Percentiles rank a stretch among this genome's conserved stretches.
These are phyloP conservation scores for Ormyrus rosae DNA, from an alignment of 2,888 invertebrate species.

Conservation along the genomic window DNA sequence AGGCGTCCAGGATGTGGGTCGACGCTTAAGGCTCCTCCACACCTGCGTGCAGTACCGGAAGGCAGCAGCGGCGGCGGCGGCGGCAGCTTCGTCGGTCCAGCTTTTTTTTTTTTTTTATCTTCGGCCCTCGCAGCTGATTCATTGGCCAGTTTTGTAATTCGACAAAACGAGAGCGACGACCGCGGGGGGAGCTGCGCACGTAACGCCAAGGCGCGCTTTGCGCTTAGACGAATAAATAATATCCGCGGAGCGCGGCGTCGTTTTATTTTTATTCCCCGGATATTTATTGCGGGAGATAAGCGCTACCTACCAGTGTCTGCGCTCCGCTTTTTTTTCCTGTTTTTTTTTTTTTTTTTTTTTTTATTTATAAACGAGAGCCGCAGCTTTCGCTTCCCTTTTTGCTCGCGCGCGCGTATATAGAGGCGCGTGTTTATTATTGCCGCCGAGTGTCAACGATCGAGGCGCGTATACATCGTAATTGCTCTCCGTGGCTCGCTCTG, in stretches of 20 bases:
- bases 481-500: no score
- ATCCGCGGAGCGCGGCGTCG: neutral
- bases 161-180: constrained; percentile 37
- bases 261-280: constrained; percentile 25
- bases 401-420: neutral
- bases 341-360: no score
- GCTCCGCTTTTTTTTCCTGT: neutral
- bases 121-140: constrained; percentile 25
- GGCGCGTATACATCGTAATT: no score
- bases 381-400: constrained; percentile 11
- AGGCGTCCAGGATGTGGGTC: constrained; percentile 71
- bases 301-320: neutral
- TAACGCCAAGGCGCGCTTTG: neutral
- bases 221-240: constrained; percentile 36
- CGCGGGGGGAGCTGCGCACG: neutral
- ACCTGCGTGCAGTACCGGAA: constrained; percentile 56
- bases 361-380: no score
- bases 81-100: neutral
- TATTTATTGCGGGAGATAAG: constrained; percentile 46
- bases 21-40: constrained; percentile 68
- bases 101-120: neutral
- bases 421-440: neutral
- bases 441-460: no score
- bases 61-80: no score
- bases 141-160: constrained; percentile 34